Base-by-base conservation (phyloP, 2,113 vertebrate species). In the Romanogobio albipinnatus region DNA sequence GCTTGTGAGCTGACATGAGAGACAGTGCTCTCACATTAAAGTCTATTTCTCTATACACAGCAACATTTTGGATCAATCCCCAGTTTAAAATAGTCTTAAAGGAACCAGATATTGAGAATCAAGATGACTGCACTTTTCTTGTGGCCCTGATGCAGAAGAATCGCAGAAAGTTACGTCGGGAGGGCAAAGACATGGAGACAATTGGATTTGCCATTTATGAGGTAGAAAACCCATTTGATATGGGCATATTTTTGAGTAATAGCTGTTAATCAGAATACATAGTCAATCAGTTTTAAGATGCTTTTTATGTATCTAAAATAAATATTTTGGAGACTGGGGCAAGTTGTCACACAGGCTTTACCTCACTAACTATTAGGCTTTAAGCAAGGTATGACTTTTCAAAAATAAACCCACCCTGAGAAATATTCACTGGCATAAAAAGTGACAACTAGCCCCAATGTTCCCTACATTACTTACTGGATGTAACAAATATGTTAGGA, bases 101-200 rank as follows among this genome's bases (percentile, higher is more conserved):
- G 45, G 93, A 97, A 82, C 93, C 95, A 0, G 96, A 98, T 0
- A 64, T 83, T 0, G 33, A 91, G 0, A 89, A 90, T 0, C 89
- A 96, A 58, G 89, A 94, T 0, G 96, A 96, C 29, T 99, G 97
- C 93, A 99, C 95, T 90, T 97, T 98, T 86, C 88, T 99, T 83
- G 93, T 98, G 1, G 96, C 96, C 0, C 94, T 99, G 64, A 99
- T 99, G 98, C 98, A 99, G 91, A 99, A 99, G 81, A 90, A 99
- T 89, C 95, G 96, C n/a, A 94, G 98, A 70, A 93, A 93, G 0
- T 95, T 98, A 77, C 95, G 96, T 29, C 91, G 82, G 19, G 91
- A 93, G 0, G 98, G 98, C 56, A 91, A 96, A 47, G 97, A 99
- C 94, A 98, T 99, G 97, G 97, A 98, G 92, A 98, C 98, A 85